Percentiles rank a stretch among this genome's conserved stretches.
Evolutionary conservation across 2,797 vertebrate species (phyloP).

Genomic region (Euthynnus affinis): DNA sequence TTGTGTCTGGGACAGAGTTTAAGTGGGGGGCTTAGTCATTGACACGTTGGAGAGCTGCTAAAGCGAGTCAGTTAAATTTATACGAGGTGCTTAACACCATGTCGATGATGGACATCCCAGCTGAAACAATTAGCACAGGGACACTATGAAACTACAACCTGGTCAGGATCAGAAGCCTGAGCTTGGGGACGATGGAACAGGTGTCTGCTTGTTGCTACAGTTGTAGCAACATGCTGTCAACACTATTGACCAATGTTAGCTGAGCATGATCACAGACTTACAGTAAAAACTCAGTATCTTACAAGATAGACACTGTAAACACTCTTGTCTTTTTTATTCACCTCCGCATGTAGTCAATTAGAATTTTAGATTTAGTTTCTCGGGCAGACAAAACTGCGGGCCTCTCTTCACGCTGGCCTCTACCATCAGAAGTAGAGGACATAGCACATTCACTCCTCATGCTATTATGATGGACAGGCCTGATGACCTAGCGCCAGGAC

Average conservation of each 20-base stretch:
- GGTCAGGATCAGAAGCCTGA: constrained; percentile 38
- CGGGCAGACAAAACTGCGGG: background rate
- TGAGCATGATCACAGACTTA: constrained; percentile 26
- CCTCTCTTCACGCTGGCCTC: background rate
- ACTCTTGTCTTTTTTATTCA: constrained; percentile 12
- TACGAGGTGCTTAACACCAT: constrained; percentile 63
- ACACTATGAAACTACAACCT: constrained; percentile 25
- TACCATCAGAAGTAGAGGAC: constrained; percentile 3
- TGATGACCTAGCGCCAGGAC: constrained; percentile 19
- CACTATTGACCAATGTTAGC: constrained; percentile 34
- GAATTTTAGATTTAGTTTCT: background rate
- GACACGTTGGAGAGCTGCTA: constrained; percentile 52
- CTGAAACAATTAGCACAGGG: constrained; percentile 71
- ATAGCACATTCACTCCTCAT: constrained; percentile 10
- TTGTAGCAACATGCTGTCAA: constrained; percentile 58
- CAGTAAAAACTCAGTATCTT: constrained; percentile 10
- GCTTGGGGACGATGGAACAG: constrained; percentile 27
- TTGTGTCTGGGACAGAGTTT: constrained; percentile 66
- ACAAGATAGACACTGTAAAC: constrained; percentile 12
- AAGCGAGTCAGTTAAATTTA: constrained; percentile 77
- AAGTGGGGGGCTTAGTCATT: constrained; percentile 65
- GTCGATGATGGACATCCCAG: constrained; percentile 68
- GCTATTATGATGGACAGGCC: constrained; percentile 26
- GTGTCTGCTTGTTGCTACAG: constrained; percentile 27
- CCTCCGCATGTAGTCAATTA: background rate